Evolutionary conservation across 2,113 vertebrate species (phyloP).

Genomic region (Rutilus rutilus): DNA sequence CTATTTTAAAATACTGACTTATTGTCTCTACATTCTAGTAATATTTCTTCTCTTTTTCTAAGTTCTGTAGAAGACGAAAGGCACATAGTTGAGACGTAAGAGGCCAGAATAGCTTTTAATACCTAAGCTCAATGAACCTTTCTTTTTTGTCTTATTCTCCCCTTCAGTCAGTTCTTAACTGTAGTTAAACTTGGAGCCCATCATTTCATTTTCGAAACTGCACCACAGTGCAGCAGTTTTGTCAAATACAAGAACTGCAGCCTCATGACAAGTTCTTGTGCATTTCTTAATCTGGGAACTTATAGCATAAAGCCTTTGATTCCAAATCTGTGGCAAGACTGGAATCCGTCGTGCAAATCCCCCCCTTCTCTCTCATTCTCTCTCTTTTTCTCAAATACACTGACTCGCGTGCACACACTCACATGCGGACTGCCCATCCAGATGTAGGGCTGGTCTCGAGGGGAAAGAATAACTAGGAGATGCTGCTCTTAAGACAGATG

Average conservation of each 20-base stretch:
- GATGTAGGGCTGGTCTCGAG: conserved; percentile 58
- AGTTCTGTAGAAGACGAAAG: not conserved
- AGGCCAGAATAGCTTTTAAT: conserved; percentile 42
- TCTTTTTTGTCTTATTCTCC: not conserved
- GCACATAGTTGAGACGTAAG: not conserved
- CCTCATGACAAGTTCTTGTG: conserved; percentile 41
- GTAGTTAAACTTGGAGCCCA: not conserved
- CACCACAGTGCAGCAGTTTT: not conserved
- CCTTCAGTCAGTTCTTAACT: conserved; percentile 10
- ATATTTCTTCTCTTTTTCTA: not conserved
- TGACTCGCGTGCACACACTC: not conserved
- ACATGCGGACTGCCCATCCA: conserved; percentile 31
- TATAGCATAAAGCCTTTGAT: conserved; percentile 71
- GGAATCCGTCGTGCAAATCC: conserved; percentile 37
- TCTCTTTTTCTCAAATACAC: not conserved
- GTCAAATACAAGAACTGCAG: conserved; percentile 12
- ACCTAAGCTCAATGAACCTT: not conserved
- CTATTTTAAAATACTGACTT: not conserved
- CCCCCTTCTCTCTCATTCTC: not conserved
- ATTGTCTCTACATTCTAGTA: not conserved
- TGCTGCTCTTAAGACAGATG: conserved; percentile 65
- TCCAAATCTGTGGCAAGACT: conserved; percentile 60
- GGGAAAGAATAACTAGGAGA: conserved; percentile 9
- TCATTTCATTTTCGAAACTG: not conserved
- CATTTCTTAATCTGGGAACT: conserved; percentile 66